These are phyloP conservation scores for Tricholauxania praeusta DNA, from an alignment of 2,888 invertebrate genomes.

Conservation along the genomic window DNA sequence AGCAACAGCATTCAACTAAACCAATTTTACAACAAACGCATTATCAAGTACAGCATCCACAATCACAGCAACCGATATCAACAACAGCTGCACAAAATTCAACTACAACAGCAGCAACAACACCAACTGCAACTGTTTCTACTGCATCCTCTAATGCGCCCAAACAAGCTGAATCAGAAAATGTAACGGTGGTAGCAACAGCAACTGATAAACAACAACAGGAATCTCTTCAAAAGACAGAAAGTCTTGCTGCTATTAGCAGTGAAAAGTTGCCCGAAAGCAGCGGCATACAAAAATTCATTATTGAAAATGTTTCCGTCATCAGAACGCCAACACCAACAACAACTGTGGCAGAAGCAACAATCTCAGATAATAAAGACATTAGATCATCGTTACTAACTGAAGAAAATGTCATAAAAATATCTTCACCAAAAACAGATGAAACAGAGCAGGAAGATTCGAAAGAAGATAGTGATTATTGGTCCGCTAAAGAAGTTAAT, in stretches of 20 bases:
- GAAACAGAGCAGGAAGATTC: slow-evolving; percentile 69
- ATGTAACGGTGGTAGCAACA: background rate
- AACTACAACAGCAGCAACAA: slow-evolving; percentile 30
- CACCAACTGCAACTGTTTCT: slow-evolving; percentile 1
- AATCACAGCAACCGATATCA: slow-evolving; percentile 30
- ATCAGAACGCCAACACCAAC: slow-evolving; percentile 48
- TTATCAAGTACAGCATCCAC: slow-evolving; percentile 39
- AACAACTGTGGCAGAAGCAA: slow-evolving; percentile 14
- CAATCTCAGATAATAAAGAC: slow-evolving; percentile 52
- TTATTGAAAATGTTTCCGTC: slow-evolving; percentile 47
- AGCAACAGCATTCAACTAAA: slow-evolving; percentile 46
- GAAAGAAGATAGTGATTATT: slow-evolving; percentile 80
- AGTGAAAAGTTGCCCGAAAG: background rate
- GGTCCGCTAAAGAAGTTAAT: slow-evolving; percentile 84
- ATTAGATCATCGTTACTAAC: slow-evolving; percentile 53
- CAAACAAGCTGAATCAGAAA: slow-evolving; percentile 15
- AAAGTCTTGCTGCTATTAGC: background rate
- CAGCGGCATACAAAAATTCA: slow-evolving; percentile 17
- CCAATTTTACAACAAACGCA: slow-evolving; percentile 28
- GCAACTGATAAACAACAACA: background rate
- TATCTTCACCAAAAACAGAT: slow-evolving; percentile 58
- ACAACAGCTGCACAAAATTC: slow-evolving; percentile 40
- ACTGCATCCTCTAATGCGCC: slow-evolving; percentile 4
- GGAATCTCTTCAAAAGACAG: background rate
- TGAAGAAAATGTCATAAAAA: slow-evolving; percentile 64